Percentiles rank a stretch among this genome's conserved stretches.
phyloP scores from a whole-genome alignment of 2,888 invertebrate genomes.

The Machimus atricapillus region DNA sequence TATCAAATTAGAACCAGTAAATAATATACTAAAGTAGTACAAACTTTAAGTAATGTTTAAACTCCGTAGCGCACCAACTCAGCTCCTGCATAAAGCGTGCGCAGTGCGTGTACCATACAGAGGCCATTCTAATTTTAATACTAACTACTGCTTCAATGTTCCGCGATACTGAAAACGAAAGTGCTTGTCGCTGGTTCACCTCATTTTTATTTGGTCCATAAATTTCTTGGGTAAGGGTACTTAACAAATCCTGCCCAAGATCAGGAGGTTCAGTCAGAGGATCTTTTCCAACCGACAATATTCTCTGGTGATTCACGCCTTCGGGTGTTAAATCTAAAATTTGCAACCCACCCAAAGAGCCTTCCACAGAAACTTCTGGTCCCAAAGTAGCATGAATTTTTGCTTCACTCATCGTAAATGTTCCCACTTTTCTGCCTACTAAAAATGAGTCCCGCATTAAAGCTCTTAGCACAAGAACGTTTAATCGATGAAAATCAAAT shows the following conservation, averaged over 20 bases:
- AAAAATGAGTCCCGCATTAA: conserved; percentile 74
- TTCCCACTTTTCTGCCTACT: conserved; percentile 88
- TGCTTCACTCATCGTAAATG: conserved; percentile 90
- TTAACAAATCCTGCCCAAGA: conserved; percentile 53
- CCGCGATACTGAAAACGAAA: conserved; percentile 60
- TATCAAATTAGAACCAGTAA: conserved; percentile 14
- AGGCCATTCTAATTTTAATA: conserved; percentile 73
- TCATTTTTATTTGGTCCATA: conserved; percentile 55
- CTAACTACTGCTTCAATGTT: conserved; percentile 55
- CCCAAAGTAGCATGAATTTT: conserved; percentile 85
- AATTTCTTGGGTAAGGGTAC: conserved; percentile 59
- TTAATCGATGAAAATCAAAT: conserved; percentile 92
- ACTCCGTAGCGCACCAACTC: conserved; percentile 87
- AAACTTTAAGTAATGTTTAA: conserved; percentile 76
- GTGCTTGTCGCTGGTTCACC: conserved; percentile 59
- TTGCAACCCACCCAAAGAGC: conserved; percentile 91
- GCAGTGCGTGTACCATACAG: conserved; percentile 93
- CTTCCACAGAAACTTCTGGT: conserved; percentile 73
- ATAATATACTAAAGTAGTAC: conserved; percentile 44
- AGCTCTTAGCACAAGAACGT: conserved; percentile 84
- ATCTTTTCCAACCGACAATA: conserved; percentile 84
- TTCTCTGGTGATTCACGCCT: conserved; percentile 82
- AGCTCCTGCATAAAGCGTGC: conserved; percentile 85
- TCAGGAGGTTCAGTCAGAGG: conserved; percentile 66
- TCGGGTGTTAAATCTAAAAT: conserved; percentile 87